Conservation (phyloP, 92 coral and sea anemone genomes). For the Siderastrea radians region DNA sequence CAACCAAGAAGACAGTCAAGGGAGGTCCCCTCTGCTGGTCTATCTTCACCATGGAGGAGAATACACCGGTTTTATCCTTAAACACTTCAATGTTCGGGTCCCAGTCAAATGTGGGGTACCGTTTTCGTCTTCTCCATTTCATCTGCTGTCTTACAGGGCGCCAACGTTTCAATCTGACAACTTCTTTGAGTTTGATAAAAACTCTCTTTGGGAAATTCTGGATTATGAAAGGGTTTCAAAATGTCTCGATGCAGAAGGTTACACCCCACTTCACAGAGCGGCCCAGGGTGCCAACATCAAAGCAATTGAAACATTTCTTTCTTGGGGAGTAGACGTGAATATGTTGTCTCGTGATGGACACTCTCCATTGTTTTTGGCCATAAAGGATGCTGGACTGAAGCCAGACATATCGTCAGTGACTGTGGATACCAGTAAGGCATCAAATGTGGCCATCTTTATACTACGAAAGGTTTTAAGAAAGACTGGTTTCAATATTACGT, state of each 20-base stretch:
- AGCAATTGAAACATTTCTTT: constrained; percentile 53
- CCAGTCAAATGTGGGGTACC: constrained; percentile 58
- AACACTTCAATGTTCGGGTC: constrained; percentile 19
- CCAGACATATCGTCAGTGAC: background rate
- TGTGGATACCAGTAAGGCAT: constrained; percentile 3
- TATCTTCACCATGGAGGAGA: constrained; percentile 58
- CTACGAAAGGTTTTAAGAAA: background rate
- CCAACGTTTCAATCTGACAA: constrained; percentile 39
- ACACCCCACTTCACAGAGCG: constrained; percentile 75
- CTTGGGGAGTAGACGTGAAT: constrained; percentile 46
- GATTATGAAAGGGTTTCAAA: constrained; percentile 26
- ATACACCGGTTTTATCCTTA: constrained; percentile 38
- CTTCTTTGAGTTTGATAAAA: constrained; percentile 20
- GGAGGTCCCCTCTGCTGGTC: constrained; percentile 46
- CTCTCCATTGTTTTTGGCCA: constrained; percentile 53
- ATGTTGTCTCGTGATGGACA: constrained; percentile 24
- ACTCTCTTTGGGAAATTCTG: background rate
- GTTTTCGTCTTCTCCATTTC: constrained; percentile 63
- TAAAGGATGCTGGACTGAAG: constrained; percentile 45
- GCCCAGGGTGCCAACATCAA: constrained; percentile 75
- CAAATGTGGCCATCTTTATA: background rate
- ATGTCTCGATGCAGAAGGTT: constrained; percentile 72
- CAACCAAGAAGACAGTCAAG: constrained; percentile 22
- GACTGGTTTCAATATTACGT: constrained; percentile 5
- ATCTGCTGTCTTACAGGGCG: constrained; percentile 58